Conservation (phyloP, 1,140 invertebrate species). For the Patella vulgata region DNA sequence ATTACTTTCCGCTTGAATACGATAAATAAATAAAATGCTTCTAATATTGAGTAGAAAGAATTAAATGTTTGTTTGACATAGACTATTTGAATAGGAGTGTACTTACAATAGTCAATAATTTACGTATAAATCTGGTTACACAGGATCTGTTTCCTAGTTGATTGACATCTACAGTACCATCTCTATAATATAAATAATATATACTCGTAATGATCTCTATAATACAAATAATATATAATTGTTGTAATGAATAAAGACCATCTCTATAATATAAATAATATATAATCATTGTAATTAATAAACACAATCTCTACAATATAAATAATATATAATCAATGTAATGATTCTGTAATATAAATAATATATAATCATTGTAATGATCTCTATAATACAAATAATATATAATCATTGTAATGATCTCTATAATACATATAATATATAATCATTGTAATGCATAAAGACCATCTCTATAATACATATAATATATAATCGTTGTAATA, state of each 20-base stretch:
- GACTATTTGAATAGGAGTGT: neutral
- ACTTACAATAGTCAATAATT: slow-evolving; percentile 84
- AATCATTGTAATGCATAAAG: too few species aligned
- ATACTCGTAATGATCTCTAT: too few species aligned
- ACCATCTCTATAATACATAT: too few species aligned
- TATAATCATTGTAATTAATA: too few species aligned
- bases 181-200: slow-evolving; percentile 65
- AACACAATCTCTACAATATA: slow-evolving; percentile 16
- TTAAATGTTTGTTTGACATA: slow-evolving; percentile 15
- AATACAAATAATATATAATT: slow-evolving; percentile 13
- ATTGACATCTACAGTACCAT: slow-evolving; percentile 70
- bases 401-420: neutral
- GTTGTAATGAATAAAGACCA: slow-evolving; percentile 48
- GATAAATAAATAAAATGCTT: too few species aligned
- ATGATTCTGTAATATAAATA: neutral
- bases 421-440: too few species aligned
- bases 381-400: neutral
- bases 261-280: slow-evolving; percentile 65
- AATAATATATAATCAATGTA: neutral
- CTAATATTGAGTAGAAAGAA: too few species aligned
- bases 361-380: neutral
- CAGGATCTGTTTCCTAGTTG: slow-evolving; percentile 86
- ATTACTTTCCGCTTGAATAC: too few species aligned
- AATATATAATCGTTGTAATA: neutral
- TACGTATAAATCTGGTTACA: slow-evolving; percentile 90